A percentile compares a stretch with the other conserved stretches of the same genome.
Conservation (phyloP, 2,113 vertebrate species). For the Opisthocomus hoazin region DNA sequence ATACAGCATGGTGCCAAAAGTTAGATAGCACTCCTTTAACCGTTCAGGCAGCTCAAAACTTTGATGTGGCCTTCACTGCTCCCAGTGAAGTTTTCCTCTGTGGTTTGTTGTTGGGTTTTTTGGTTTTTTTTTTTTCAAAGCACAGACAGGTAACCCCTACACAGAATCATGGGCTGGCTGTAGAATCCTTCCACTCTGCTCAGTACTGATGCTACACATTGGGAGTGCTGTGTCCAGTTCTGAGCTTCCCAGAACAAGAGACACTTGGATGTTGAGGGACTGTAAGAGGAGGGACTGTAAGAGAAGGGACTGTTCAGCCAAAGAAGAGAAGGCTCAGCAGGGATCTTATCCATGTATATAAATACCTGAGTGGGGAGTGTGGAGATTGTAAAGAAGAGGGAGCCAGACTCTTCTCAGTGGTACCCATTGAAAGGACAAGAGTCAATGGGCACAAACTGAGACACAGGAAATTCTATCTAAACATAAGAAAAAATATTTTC, state of each 20-base stretch:
- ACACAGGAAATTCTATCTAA: neutral
- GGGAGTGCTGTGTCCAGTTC: neutral
- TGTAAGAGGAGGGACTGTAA: neutral
- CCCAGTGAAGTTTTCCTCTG: neutral
- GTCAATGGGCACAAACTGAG: accelerated
- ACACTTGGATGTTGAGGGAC: neutral
- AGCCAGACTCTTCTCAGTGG: neutral
- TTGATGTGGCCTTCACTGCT: neutral
- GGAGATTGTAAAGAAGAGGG: neutral
- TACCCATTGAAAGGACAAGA: neutral
- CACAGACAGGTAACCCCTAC: neutral
- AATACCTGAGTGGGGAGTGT: neutral
- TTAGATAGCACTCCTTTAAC: neutral
- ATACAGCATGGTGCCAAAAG: neutral
- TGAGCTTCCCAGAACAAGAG: neutral
- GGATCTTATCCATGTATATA: neutral
- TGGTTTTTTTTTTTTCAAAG: no score
- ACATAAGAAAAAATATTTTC: neutral
- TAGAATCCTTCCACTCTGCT: neutral
- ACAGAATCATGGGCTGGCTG: neutral
- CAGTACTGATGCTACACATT: neutral
- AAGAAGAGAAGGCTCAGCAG: neutral
- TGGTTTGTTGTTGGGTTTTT: no score
- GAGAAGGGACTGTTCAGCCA: neutral
- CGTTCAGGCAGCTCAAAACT: neutral